Conservation (phyloP, 2,888 invertebrate genomes). For the Cenopis cana region DNA sequence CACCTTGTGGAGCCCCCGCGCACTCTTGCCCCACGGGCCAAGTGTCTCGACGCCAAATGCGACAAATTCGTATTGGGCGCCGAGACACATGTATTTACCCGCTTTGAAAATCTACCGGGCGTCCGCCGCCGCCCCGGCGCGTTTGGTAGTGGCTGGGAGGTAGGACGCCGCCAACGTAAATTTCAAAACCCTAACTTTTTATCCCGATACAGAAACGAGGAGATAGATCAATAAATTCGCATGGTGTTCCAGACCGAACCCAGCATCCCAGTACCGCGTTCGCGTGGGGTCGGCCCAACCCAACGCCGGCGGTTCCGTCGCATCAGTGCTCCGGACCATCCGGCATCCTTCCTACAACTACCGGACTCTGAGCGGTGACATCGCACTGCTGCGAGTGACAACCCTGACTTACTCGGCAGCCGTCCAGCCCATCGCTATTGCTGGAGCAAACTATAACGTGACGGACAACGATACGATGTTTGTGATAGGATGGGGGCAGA, state of each 20-base stretch:
- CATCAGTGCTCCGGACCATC: conserved; percentile 14
- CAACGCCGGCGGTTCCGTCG: conserved; percentile 25
- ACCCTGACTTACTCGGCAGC: conserved; percentile 18
- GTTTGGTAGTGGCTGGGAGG: too few species aligned
- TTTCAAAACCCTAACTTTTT: not conserved
- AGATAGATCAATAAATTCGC: not conserved
- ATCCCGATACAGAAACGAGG: not conserved
- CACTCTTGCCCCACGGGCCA: too few species aligned
- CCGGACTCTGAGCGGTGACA: conserved; percentile 23
- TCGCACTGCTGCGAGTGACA: conserved; percentile 20
- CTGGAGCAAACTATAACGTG: conserved; percentile 25
- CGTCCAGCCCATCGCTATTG: conserved; percentile 26
- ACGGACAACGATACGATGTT: conserved; percentile 24
- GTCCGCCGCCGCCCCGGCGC: too few species aligned
- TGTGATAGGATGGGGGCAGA: conserved; percentile 28
- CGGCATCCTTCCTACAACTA: conserved; percentile 27
- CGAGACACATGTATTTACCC: too few species aligned
- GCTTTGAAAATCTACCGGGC: too few species aligned
- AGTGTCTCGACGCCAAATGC: too few species aligned
- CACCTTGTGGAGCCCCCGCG: too few species aligned
- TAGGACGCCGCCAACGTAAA: too few species aligned
- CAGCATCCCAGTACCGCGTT: conserved; percentile 25
- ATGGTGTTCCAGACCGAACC: conserved; percentile 34
- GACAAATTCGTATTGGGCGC: too few species aligned
- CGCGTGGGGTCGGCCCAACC: conserved; percentile 29